These are phyloP conservation scores for Crioceris asparagi DNA, from an alignment of 2,888 invertebrate species.

Conservation along the genomic window DNA sequence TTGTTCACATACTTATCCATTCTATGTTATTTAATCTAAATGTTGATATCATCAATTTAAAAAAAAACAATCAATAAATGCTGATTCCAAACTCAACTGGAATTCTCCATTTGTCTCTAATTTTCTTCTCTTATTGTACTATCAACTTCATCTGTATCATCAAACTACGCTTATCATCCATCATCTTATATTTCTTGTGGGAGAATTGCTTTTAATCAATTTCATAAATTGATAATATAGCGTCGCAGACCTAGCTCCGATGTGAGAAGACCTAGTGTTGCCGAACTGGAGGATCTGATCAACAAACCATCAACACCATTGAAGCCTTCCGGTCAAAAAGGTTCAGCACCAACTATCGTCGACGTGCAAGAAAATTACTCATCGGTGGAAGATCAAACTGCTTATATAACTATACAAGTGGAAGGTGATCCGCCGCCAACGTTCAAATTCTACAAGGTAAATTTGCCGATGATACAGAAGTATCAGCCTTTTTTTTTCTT, in stretches of 20 bases:
- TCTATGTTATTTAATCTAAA: no score
- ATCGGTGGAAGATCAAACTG: conserved; percentile 91
- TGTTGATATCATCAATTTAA: no score
- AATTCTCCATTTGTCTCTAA: no score
- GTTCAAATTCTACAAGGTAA: conserved; percentile 83
- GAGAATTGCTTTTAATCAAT: conserved; percentile 4
- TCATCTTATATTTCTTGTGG: no score
- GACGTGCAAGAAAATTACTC: conserved; percentile 93
- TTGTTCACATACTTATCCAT: no score
- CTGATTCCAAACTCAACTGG: no score
- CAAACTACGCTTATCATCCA: no score
- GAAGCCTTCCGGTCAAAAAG: conserved; percentile 64
- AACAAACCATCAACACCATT: conserved; percentile 87
- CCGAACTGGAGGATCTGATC: conserved; percentile 81
- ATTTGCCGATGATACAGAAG: background rate
- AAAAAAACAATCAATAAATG: no score
- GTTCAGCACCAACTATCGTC: conserved; percentile 74
- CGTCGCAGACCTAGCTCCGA: conserved; percentile 83
- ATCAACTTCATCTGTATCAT: no score
- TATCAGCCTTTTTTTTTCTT: background rate
- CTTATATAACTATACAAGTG: conserved; percentile 84
- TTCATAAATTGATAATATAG: conserved; percentile 39
- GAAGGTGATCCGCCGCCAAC: conserved; percentile 92
- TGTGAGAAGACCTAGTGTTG: conserved; percentile 79
- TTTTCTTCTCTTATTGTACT: no score